A percentile compares a stretch with the other conserved stretches of the same genome.
Conservation (phyloP, 35 echinoderm and acorn worm species). For the Diadema setosum region DNA sequence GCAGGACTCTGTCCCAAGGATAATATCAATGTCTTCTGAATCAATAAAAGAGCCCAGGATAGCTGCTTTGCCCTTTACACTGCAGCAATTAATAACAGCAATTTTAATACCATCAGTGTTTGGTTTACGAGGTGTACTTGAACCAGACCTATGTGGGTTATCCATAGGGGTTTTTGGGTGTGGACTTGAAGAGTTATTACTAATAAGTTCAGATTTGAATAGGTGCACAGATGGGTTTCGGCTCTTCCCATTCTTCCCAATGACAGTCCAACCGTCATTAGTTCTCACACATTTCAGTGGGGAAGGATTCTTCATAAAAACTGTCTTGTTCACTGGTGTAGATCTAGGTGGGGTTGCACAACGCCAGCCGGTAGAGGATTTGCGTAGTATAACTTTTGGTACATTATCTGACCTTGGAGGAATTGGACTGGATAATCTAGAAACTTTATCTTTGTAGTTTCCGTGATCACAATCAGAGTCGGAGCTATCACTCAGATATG, state of each 20-base stretch:
- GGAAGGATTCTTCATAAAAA: no score
- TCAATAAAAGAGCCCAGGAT: background rate
- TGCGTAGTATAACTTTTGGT: background rate
- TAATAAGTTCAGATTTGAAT: background rate
- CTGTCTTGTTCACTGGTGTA: no score
- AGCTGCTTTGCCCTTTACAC: background rate
- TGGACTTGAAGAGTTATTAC: background rate
- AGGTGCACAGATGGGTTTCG: background rate
- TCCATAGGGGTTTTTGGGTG: background rate
- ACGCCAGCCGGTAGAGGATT: no score
- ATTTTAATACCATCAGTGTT: background rate
- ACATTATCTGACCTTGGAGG: background rate
- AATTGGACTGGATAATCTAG: background rate
- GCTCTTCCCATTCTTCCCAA: background rate
- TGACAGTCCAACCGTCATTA: background rate
- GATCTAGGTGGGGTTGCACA: no score
- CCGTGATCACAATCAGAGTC: no score
- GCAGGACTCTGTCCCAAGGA: slow-evolving; percentile 15
- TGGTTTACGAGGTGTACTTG: no score
- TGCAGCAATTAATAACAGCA: background rate
- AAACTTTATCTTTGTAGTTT: no score
- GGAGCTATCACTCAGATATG: background rate
- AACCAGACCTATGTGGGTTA: no score
- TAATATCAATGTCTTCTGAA: background rate
- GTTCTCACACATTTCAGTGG: no score